Conservation (phyloP, 2,113 vertebrate species). For the Cromileptes altivelis region DNA sequence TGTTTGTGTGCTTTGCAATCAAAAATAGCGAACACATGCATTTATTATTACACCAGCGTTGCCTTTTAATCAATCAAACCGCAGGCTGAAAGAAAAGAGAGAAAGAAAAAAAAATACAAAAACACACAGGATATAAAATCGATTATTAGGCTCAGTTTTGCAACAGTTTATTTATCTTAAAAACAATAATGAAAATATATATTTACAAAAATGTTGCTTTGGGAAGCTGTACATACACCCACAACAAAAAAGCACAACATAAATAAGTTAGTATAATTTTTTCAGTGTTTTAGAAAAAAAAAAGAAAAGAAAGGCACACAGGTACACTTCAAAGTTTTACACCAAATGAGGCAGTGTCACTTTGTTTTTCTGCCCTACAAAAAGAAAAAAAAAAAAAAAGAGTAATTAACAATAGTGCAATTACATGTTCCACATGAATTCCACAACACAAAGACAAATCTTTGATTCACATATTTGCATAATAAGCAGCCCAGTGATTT, state of each 20-base stretch:
- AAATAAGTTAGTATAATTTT: slow-evolving; percentile 99
- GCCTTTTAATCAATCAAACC: slow-evolving; percentile 61
- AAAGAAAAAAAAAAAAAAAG: slow-evolving; percentile 39
- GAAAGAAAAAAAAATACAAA: slow-evolving; percentile 79
- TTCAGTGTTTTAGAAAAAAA: slow-evolving; percentile 95
- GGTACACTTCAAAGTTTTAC: slow-evolving; percentile 92
- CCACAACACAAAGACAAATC: slow-evolving; percentile 71
- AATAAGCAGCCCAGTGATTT: slow-evolving; percentile 77
- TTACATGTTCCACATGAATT: slow-evolving; percentile 84
- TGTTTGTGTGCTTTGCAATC: slow-evolving; percentile 32
- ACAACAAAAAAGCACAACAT: slow-evolving; percentile 91
- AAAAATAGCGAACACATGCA: slow-evolving; percentile 35
- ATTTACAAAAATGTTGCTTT: slow-evolving; percentile 94
- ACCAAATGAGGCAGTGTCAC: slow-evolving; percentile 87
- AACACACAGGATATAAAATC: slow-evolving; percentile 79
- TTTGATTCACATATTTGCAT: slow-evolving; percentile 83
- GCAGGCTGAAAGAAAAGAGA: slow-evolving; percentile 76
- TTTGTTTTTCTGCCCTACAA: slow-evolving; percentile 72
- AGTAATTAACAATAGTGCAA: slow-evolving; percentile 82
- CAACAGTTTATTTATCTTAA: slow-evolving; percentile 92
- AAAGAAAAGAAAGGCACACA: slow-evolving; percentile 86
- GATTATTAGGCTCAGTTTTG: slow-evolving; percentile 96
- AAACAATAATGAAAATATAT: slow-evolving; percentile 88
- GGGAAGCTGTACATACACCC: slow-evolving; percentile 88
- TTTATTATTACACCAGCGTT: slow-evolving; percentile 46